phyloP scores from a whole-genome alignment of 2,797 vertebrate species.

The Anabacerthia variegaticeps region DNA sequence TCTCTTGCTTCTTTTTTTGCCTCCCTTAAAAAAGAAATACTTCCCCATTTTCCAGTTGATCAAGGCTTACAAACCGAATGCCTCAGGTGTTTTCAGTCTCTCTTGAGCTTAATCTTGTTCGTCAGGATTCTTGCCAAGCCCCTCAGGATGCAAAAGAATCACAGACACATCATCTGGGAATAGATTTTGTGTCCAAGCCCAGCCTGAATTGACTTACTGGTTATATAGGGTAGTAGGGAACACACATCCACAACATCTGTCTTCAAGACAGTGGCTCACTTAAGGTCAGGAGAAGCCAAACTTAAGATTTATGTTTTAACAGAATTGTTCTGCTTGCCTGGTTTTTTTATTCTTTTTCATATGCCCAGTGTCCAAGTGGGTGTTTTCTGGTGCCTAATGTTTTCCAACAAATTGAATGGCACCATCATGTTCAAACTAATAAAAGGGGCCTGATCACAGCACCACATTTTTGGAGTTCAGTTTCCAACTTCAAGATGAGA shows the following conservation, averaged over 20 bases:
- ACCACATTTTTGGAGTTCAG: background rate
- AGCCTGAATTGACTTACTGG: background rate
- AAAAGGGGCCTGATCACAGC: background rate
- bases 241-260: background rate
- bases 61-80: background rate
- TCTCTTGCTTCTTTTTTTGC: background rate
- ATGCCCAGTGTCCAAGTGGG: background rate
- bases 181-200: background rate
- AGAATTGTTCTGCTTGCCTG: background rate
- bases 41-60: background rate
- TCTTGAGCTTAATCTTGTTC: slow-evolving; percentile 9
- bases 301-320: background rate
- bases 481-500: background rate
- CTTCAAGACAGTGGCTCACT: background rate
- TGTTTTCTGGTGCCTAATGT: background rate
- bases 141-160: slow-evolving; percentile 13
- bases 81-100: background rate
- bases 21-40: background rate
- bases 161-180: background rate
- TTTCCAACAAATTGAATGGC: background rate
- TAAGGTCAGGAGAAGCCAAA: background rate
- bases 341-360: background rate
- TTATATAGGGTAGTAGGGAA: background rate
- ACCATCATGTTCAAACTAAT: background rate
- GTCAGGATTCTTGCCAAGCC: background rate